These are phyloP conservation scores for Intellagama lesueurii DNA, from an alignment of 2,797 vertebrate genomes.

Conservation along the genomic window DNA sequence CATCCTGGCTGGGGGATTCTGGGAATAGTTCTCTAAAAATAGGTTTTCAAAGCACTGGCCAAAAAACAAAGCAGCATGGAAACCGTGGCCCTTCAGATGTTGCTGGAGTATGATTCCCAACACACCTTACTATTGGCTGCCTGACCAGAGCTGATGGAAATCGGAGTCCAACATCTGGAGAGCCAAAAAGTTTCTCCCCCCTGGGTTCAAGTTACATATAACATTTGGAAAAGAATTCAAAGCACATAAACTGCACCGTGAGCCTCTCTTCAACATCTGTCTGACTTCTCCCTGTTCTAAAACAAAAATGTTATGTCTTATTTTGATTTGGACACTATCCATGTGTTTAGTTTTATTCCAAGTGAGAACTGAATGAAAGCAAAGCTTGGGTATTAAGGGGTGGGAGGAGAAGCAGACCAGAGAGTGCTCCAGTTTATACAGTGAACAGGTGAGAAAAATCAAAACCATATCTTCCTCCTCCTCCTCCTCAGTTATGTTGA, in stretches of 20 bases:
- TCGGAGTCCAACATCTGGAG: not conserved
- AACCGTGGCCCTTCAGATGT: too few relatives aligned
- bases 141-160: not conserved
- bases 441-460: conserved; percentile 52
- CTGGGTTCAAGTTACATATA: not conserved
- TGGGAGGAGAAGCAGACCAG: conserved; percentile 25
- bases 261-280: not conserved
- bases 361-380: conserved; percentile 44
- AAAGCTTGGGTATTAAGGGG: conserved; percentile 6
- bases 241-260: not conserved
- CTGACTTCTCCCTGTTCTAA: not conserved
- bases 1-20: too few relatives aligned
- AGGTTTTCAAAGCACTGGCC: too few relatives aligned
- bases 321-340: conserved; percentile 31
- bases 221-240: conserved; percentile 1
- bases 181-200: too few relatives aligned
- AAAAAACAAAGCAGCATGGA: too few relatives aligned
- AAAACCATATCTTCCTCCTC: not conserved
- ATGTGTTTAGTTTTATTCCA: conserved; percentile 26
- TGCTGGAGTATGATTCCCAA: too few relatives aligned
- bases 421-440: conserved; percentile 38
- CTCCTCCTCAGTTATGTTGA: conserved; percentile 58
- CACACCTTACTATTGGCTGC: not conserved
- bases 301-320: not conserved
- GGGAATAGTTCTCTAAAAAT: too few relatives aligned